Conservation (phyloP, 2,888 invertebrate genomes). For the Brachylomia viminalis region DNA sequence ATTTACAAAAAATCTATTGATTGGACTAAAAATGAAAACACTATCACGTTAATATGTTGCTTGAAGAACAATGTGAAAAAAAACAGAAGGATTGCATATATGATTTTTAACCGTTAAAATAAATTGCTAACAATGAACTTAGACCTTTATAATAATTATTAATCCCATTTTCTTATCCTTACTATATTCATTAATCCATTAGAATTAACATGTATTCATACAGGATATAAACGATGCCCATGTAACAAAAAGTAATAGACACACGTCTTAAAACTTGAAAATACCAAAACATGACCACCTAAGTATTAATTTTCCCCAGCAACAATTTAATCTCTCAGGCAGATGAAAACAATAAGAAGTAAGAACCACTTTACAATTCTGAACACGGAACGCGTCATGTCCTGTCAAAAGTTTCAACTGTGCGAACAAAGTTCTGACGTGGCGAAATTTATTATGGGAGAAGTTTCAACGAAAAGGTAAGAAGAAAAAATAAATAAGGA, state of each 20-base stretch:
- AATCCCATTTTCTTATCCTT: too few relatives aligned
- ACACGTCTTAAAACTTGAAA: background rate
- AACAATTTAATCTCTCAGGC: constrained; percentile 1
- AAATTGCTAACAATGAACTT: too few relatives aligned
- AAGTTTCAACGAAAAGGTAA: constrained; percentile 17
- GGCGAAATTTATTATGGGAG: constrained; percentile 22
- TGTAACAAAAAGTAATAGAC: background rate
- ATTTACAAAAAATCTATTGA: too few relatives aligned
- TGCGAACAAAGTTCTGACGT: constrained; percentile 21
- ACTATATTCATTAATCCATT: background rate
- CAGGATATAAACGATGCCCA: background rate
- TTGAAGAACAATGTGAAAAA: too few relatives aligned
- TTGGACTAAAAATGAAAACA: too few relatives aligned
- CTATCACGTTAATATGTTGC: too few relatives aligned
- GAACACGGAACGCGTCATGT: constrained; percentile 44
- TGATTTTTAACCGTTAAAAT: too few relatives aligned
- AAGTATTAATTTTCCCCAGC: background rate
- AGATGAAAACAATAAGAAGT: constrained; percentile 35
- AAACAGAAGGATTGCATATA: too few relatives aligned
- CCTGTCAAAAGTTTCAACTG: constrained; percentile 37
- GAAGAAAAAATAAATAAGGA: constrained; percentile 10
- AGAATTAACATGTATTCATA: background rate
- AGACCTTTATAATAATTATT: too few relatives aligned
- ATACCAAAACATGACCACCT: constrained; percentile 2
- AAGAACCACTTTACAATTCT: constrained; percentile 33